Percentiles rank a stretch among this genome's conserved stretches.
These are phyloP conservation scores for Eristalinus aeneus DNA, from an alignment of 2,888 invertebrate genomes.

Conservation along the genomic window DNA sequence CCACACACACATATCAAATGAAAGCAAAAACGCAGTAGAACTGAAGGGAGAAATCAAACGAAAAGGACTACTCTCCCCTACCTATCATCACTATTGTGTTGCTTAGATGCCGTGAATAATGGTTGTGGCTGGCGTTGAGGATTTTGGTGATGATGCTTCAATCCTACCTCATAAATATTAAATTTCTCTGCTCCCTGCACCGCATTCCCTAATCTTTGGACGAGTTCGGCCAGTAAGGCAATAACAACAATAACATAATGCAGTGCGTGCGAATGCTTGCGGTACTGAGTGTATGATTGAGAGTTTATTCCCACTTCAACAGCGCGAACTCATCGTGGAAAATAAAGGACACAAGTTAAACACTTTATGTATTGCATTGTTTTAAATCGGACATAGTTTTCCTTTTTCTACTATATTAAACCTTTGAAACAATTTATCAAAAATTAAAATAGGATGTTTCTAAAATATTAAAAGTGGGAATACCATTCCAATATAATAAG, in stretches of 20 bases:
- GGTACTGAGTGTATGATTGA: conserved; percentile 31
- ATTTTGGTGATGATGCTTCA: conserved; percentile 66
- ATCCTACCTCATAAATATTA: conserved; percentile 64
- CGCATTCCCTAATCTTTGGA: neutral
- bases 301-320: conserved; percentile 21
- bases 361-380: conserved; percentile 35
- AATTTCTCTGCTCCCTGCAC: conserved; percentile 49
- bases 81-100: conserved; percentile 40
- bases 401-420: neutral
- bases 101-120: conserved; percentile 58
- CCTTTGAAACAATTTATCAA: neutral
- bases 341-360: conserved; percentile 42
- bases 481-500: no score
- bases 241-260: conserved; percentile 46
- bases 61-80: conserved; percentile 44
- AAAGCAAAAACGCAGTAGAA: conserved; percentile 10
- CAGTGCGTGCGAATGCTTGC: conserved; percentile 47
- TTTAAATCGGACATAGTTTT: conserved; percentile 2
- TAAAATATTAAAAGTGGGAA: no score
- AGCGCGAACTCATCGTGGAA: conserved; percentile 28
- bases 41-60: conserved; percentile 46
- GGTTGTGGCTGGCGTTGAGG: conserved; percentile 62
- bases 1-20: neutral
- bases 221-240: conserved; percentile 37
- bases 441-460: no score